A percentile compares a stretch with the other conserved stretches of the same genome.
These are phyloP conservation scores for Trissonchulus sp. DNA, from an alignment of 2,888 invertebrate genomes.

Conservation along the genomic window DNA sequence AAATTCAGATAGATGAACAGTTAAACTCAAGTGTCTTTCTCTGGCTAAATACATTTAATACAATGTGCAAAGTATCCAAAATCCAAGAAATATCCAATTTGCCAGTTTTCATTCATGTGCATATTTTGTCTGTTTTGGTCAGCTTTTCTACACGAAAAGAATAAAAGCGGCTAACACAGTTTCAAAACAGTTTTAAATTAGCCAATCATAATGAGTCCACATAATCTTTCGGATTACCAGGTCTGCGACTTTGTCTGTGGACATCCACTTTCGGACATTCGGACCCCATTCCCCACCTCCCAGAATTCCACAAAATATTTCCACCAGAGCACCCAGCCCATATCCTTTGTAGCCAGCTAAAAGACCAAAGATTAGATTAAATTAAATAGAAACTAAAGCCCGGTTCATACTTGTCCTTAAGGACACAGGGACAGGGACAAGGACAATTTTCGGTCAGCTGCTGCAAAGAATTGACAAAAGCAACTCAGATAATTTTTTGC, in stretches of 20 bases:
- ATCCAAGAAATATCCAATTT: no score
- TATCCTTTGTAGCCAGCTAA: conserved; percentile 76
- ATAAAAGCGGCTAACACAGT: background rate
- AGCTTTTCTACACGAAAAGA: background rate
- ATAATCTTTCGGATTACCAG: conserved; percentile 53
- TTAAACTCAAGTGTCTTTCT: background rate
- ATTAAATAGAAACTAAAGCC: no score
- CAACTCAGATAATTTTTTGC: no score
- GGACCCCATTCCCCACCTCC: conserved; percentile 67
- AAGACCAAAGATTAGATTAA: conserved; percentile 28
- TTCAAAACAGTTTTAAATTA: background rate
- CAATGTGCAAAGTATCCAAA: no score
- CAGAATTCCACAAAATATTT: conserved; percentile 75
- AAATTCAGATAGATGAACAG: conserved; percentile 25
- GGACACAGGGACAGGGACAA: no score
- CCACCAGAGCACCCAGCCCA: conserved; percentile 74
- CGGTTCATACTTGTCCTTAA: no score
- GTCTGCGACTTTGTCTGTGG: conserved; percentile 64
- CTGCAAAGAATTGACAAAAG: no score
- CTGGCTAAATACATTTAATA: no score
- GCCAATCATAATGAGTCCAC: background rate
- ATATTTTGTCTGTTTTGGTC: no score
- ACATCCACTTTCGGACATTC: conserved; percentile 71
- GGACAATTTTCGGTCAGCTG: no score
- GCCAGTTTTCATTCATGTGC: no score